A percentile compares a stretch with the other conserved stretches of the same genome.
Conservation (phyloP, 2,888 invertebrate genomes). For the Orthosia cruda region DNA sequence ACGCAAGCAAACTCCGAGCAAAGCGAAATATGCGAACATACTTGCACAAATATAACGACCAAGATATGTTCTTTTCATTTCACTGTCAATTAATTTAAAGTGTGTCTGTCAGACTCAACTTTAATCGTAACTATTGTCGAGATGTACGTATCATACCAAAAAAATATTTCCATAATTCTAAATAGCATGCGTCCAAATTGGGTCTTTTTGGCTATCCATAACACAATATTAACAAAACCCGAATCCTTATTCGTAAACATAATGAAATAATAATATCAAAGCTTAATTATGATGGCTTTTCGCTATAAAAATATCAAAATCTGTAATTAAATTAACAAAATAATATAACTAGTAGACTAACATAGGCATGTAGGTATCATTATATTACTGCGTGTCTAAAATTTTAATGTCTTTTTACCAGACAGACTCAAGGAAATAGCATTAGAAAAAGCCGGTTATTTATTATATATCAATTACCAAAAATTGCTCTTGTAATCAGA, state of each 20-base stretch:
- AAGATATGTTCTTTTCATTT: too few relatives aligned
- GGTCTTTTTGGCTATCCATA: too few relatives aligned
- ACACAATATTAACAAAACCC: not conserved
- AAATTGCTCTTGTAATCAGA: constrained; percentile 56
- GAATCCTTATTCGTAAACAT: not conserved
- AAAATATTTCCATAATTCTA: too few relatives aligned
- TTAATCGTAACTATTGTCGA: too few relatives aligned
- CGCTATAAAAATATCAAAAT: not conserved
- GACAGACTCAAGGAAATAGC: constrained; percentile 56
- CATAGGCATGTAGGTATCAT: constrained; percentile 22
- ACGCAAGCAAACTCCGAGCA: too few relatives aligned
- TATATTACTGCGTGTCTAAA: constrained; percentile 27
- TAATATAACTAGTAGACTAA: not conserved
- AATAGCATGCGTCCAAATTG: too few relatives aligned
- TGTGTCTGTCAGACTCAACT: too few relatives aligned
- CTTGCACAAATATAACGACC: too few relatives aligned
- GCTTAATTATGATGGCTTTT: not conserved
- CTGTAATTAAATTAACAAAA: constrained; percentile 11
- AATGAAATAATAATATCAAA: not conserved
- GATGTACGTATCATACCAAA: too few relatives aligned
- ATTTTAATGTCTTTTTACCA: constrained; percentile 28
- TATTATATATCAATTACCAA: constrained; percentile 46
- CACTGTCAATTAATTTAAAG: too few relatives aligned
- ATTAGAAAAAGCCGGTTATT: constrained; percentile 58
- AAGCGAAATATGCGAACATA: too few relatives aligned